Conservation (phyloP, 2,797 vertebrate species). For the Halcyon smyrnensis region DNA sequence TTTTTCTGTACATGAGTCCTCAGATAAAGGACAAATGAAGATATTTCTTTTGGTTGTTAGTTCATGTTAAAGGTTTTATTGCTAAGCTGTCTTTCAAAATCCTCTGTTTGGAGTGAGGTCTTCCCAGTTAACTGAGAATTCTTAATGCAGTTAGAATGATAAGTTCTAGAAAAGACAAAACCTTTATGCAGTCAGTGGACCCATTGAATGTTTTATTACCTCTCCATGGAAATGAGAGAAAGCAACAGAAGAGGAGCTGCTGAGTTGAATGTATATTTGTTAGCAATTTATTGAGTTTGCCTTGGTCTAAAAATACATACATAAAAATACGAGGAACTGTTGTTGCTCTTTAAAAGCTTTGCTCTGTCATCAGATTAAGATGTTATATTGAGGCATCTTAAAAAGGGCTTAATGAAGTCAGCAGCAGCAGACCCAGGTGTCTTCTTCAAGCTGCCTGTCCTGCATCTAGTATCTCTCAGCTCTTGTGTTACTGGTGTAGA, state of each 20-base stretch:
- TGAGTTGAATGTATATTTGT: background rate
- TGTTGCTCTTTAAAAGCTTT: background rate
- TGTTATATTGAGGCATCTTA: background rate
- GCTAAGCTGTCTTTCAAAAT: background rate
- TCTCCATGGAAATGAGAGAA: background rate
- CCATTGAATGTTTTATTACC: background rate
- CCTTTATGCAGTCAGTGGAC: background rate
- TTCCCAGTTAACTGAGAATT: background rate
- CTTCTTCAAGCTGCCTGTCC: background rate
- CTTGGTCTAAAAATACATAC: background rate
- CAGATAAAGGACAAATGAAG: background rate
- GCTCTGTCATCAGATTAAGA: background rate
- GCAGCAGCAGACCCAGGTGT: background rate
- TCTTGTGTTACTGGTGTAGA: background rate
- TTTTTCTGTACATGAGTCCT: accelerated
- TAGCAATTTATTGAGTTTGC: background rate
- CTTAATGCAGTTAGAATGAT: background rate
- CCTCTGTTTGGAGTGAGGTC: background rate
- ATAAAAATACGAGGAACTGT: background rate
- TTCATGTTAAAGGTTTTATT: background rate
- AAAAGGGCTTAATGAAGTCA: background rate
- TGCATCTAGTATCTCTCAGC: background rate
- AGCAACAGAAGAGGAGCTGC: background rate
- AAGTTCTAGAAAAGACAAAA: background rate
- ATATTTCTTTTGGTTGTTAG: background rate